Conservation (phyloP, 2,113 vertebrate species). For the Psilopsiagon aymara region DNA sequence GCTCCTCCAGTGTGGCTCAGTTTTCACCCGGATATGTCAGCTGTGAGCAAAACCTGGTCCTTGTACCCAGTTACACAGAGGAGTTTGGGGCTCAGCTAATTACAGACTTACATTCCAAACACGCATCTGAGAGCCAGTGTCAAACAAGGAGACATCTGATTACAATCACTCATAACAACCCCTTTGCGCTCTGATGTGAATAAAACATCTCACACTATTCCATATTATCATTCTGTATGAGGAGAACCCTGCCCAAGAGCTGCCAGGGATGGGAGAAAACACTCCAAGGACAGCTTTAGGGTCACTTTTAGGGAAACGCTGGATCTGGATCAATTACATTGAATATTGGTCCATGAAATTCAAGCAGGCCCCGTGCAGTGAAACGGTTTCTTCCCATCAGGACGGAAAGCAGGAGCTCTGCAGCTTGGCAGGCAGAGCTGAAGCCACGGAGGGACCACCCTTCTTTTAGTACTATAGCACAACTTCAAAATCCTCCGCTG, state of each 20-base stretch:
- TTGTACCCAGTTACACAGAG: neutral
- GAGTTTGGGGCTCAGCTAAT: neutral
- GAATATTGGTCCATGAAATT: neutral
- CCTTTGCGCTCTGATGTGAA: rapidly evolving
- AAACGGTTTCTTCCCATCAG: neutral
- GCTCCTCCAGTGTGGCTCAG: neutral
- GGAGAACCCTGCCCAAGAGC: neutral
- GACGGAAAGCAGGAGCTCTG: neutral
- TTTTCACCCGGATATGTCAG: neutral
- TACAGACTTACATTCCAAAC: neutral
- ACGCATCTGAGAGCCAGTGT: neutral
- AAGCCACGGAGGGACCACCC: neutral
- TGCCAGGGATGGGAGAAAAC: neutral
- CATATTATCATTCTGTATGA: neutral
- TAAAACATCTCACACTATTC: neutral
- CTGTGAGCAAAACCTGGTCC: neutral
- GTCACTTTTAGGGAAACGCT: neutral
- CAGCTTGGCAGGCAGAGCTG: too few species aligned
- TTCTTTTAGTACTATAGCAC: neutral
- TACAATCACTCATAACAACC: neutral
- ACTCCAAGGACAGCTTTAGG: rapidly evolving
- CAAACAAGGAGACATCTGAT: neutral
- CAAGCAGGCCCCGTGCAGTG: rapidly evolving
- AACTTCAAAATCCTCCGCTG: neutral
- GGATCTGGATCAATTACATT: neutral